Conservation (phyloP, 2,113 vertebrate species). For the Aphyosemion australe region DNA sequence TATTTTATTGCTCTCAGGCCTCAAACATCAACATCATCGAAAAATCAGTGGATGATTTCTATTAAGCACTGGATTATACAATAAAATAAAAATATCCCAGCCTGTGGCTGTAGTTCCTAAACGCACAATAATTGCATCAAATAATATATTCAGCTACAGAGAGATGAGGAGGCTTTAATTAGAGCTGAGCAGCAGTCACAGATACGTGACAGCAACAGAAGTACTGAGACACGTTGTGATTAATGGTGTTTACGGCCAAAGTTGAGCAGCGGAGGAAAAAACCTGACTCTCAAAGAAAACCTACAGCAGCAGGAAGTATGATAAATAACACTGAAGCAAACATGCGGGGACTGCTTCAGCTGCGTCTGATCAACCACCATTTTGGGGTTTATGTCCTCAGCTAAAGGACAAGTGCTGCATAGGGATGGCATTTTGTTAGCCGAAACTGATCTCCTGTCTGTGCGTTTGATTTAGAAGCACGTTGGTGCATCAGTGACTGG, state of each 20-base stretch:
- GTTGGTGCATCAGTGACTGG: slow-evolving; percentile 29
- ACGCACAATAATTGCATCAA: slow-evolving; percentile 8
- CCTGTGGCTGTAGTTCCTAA: background rate
- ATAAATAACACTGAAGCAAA: slow-evolving; percentile 33
- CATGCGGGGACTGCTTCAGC: slow-evolving; percentile 5
- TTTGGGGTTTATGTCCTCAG: slow-evolving; percentile 31
- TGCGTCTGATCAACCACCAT: slow-evolving; percentile 16
- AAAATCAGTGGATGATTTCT: too few species aligned
- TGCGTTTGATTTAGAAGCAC: slow-evolving; percentile 8
- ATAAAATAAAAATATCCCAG: too few species aligned
- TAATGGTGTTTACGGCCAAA: slow-evolving; percentile 53
- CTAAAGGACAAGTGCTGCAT: slow-evolving; percentile 13
- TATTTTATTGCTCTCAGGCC: background rate
- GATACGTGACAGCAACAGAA: slow-evolving; percentile 5
- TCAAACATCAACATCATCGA: too few species aligned
- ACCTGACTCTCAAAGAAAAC: slow-evolving; percentile 28
- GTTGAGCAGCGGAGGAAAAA: background rate
- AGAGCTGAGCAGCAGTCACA: background rate
- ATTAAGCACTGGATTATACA: too few species aligned
- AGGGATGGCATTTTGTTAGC: slow-evolving; percentile 6
- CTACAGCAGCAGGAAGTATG: slow-evolving; percentile 31
- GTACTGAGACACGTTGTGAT: slow-evolving; percentile 29
- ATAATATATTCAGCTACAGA: background rate
- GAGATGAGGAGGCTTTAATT: slow-evolving; percentile 29
- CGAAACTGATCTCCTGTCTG: slow-evolving; percentile 12